Conservation (phyloP, 2,797 vertebrate species). For the Chrysocyon brachyurus region DNA sequence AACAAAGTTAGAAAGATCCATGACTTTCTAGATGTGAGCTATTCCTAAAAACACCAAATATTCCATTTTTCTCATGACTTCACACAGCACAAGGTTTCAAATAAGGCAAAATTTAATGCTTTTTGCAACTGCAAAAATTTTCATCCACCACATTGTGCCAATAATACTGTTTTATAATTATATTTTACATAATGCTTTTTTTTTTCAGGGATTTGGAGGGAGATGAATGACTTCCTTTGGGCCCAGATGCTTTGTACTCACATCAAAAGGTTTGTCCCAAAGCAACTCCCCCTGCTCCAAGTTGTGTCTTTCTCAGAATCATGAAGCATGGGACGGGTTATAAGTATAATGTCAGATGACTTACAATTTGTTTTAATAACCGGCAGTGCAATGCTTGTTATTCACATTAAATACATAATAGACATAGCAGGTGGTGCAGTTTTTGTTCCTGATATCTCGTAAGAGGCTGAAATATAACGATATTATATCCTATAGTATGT, state of each 20-base stretch:
- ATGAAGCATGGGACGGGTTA: constrained; percentile 32
- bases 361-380: constrained; percentile 77
- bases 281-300: not conserved
- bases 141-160: constrained; percentile 34
- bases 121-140: constrained; percentile 66
- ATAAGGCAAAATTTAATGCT: constrained; percentile 64
- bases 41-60: constrained; percentile 52
- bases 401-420: constrained; percentile 81
- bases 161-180: constrained; percentile 73
- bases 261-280: constrained; percentile 71
- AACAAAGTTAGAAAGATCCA: constrained; percentile 47
- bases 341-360: constrained; percentile 77
- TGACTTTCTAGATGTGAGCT: constrained; percentile 62
- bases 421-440: constrained; percentile 79
- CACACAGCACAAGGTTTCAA: constrained; percentile 60
- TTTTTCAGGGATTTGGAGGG: constrained; percentile 37
- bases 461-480: constrained; percentile 71
- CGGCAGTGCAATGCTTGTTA: constrained; percentile 72
- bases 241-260: constrained; percentile 72
- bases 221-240: constrained; percentile 80
- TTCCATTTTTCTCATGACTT: constrained; percentile 76
- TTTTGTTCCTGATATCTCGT: constrained; percentile 70
- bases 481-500: constrained; percentile 43
- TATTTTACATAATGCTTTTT: constrained; percentile 58
- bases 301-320: constrained; percentile 65